Evolutionary conservation across 2,797 vertebrate genomes (phyloP), one percentile per base, ranked within the genome.

Genomic region (Aselliscus stoliczkanus): DNA sequence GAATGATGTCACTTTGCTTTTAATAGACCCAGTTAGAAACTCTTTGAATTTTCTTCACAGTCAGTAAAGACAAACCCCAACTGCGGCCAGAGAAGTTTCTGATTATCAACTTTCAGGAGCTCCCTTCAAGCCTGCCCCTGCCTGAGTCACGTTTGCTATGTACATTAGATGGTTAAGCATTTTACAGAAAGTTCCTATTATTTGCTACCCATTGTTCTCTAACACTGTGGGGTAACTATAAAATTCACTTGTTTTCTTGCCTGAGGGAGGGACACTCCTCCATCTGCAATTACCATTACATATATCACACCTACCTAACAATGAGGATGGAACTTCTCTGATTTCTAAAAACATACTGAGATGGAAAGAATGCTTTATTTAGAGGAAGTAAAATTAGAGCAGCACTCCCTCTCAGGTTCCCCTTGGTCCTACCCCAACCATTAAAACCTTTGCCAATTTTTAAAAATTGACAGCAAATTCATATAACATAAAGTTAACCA

Each of bases 1-100:
- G 52, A 94, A 73, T 91, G 54, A 91, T 77, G 79, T 89, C 79
- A 39, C 91, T 97, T n/a, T 72, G 39, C 47, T 50, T 50, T 50
- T 50, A 50, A 50, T 50, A 50, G 47, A 50, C 47, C 0, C 47
- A 15, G 14, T 50, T 50, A 13, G 4, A 50, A 3, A 50, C 47
- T 50, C 47, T n/a, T n/a, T 50, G 47, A 50, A 15, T 50, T 50
- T 50, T 50, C 47, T 50, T 50, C 47, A 1, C 47, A 50, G 47
- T 50, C 47, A 50, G 47, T 50, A 50, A 50, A 50, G 47, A 50
- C 47, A 50, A 14, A 50, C 47, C 47, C 47, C 47, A 50, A 50
- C 13, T 50, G 47, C 14, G 15, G 47, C 14, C 13, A 50, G 14
- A 50, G 47, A 50, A 50, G 47, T 15, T 15, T 3, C 47, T 50